These are phyloP conservation scores for Corvus hawaiiensis DNA, from an alignment of 2,113 vertebrate species.

Conservation along the genomic window DNA sequence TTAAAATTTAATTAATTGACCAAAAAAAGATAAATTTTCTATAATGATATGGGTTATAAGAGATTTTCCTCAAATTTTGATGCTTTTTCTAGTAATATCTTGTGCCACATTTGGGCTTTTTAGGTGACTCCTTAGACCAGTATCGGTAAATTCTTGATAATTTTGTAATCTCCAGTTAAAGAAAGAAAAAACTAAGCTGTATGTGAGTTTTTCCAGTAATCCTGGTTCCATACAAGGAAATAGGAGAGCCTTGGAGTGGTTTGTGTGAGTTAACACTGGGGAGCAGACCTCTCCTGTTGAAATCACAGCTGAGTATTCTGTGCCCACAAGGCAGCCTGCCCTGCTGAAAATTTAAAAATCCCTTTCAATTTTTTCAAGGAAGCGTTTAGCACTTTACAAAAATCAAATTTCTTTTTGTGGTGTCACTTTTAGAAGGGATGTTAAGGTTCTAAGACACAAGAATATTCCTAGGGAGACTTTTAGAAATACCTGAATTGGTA, in stretches of 20 bases:
- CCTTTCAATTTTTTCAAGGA: background rate
- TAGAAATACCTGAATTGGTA: background rate
- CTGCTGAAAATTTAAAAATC: background rate
- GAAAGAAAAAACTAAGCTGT: background rate
- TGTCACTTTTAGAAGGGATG: background rate
- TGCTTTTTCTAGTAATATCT: background rate
- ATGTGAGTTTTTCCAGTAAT: background rate
- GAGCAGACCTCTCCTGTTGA: background rate
- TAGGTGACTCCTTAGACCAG: background rate
- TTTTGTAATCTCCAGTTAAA: background rate
- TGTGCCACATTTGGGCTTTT: background rate
- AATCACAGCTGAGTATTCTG: background rate
- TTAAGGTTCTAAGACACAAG: background rate
- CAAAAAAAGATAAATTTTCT: background rate
- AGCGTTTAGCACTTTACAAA: background rate
- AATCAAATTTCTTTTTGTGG: background rate
- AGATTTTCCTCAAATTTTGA: background rate
- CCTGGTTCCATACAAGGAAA: background rate
- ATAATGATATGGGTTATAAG: accelerated
- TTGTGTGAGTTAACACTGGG: background rate
- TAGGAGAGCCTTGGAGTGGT: accelerated
- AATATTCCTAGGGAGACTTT: background rate
- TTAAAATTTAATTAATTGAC: background rate
- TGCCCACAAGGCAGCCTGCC: background rate
- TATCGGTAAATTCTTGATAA: background rate